Conservation (phyloP, 2,113 vertebrate species). For the Empidonax alnorum region DNA sequence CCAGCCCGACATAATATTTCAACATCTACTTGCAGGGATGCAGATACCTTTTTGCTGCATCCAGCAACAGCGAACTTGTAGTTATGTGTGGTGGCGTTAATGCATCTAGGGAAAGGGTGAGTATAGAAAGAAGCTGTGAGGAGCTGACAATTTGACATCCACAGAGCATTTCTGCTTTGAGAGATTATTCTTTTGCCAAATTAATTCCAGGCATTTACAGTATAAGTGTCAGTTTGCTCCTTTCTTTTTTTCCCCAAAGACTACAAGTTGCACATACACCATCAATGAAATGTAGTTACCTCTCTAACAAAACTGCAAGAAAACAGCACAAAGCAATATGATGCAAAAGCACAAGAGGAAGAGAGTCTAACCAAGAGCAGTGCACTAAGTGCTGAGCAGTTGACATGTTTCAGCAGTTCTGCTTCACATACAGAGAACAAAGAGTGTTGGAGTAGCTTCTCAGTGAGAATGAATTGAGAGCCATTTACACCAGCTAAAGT, state of each 20-base stretch:
- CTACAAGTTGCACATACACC: neutral
- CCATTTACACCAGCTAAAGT: neutral
- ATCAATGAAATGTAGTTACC: neutral
- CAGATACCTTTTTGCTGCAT: neutral
- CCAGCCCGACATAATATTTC: neutral
- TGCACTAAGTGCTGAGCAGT: neutral
- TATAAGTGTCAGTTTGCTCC: conserved; percentile 8
- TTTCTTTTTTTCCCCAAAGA: conserved; percentile 21
- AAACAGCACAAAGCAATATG: neutral
- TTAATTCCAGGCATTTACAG: conserved; percentile 28
- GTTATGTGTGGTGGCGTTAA: neutral
- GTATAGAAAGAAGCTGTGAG: neutral
- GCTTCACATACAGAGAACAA: conserved; percentile 14
- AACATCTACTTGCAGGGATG: neutral
- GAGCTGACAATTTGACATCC: conserved; percentile 25
- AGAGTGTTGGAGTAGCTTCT: conserved; percentile 10
- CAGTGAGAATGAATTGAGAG: neutral
- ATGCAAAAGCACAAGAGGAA: conserved; percentile 3
- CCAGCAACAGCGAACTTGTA: neutral
- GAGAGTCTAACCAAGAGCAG: neutral
- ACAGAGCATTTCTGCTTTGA: neutral
- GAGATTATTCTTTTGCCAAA: conserved; percentile 22
- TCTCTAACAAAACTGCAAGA: conserved; percentile 12
- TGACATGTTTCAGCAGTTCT: conserved; percentile 40
- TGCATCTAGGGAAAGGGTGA: neutral